Percentiles rank a stretch among this genome's conserved stretches.
These are phyloP conservation scores for Sebastes reedi DNA, from an alignment of 2,797 vertebrate species.

Conservation along the genomic window DNA sequence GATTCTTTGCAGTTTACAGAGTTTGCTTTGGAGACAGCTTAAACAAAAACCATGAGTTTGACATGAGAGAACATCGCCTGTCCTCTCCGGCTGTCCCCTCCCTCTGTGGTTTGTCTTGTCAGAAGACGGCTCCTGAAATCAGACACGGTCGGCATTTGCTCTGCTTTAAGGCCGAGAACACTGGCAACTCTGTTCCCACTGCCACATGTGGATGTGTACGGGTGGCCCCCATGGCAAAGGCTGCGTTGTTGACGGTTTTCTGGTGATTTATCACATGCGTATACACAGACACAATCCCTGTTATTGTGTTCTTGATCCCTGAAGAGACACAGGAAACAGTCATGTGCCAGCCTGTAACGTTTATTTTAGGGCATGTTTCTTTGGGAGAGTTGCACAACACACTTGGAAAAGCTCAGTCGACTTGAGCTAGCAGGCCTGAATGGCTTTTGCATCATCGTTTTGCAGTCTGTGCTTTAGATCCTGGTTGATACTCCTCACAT, in stretches of 20 bases:
- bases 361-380: slow-evolving; percentile 13
- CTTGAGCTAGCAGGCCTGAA: background rate
- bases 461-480: background rate
- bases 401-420: background rate
- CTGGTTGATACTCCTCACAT: background rate
- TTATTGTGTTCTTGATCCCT: slow-evolving; percentile 40
- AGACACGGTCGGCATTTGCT: slow-evolving; percentile 21
- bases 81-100: background rate
- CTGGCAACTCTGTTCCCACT: slow-evolving; percentile 37
- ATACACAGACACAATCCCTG: slow-evolving; percentile 25
- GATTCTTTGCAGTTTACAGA: background rate
- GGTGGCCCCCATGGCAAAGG: slow-evolving; percentile 46
- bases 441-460: background rate
- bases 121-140: background rate
- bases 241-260: slow-evolving; percentile 23
- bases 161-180: slow-evolving; percentile 28
- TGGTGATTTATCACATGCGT: slow-evolving; percentile 33
- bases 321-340: slow-evolving; percentile 21
- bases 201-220: slow-evolving; percentile 40
- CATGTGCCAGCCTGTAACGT: slow-evolving; percentile 40
- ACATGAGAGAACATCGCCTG: background rate
- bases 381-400: background rate
- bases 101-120: background rate
- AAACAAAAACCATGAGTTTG: slow-evolving; percentile 40
- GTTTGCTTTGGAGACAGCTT: slow-evolving; percentile 6